These are phyloP conservation scores for Hydropsyche betteni DNA, from an alignment of 2,888 invertebrate genomes.

Conservation along the genomic window DNA sequence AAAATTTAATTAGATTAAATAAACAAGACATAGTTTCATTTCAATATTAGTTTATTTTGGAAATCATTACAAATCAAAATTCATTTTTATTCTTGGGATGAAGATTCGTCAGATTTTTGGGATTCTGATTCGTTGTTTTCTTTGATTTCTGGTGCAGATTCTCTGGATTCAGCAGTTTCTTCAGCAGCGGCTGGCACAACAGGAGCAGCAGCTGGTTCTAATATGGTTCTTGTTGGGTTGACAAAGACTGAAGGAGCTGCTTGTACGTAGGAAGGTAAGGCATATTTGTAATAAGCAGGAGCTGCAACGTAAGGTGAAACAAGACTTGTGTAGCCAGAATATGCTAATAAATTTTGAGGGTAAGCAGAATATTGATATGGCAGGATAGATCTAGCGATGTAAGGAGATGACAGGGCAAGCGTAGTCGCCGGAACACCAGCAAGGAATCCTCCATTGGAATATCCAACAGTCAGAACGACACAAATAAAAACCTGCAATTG, in stretches of 20 bases:
- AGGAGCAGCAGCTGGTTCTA: conserved; percentile 1
- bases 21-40: too few species aligned
- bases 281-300: conserved; percentile 29
- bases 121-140: conserved; percentile 23
- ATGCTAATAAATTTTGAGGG: neutral
- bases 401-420: conserved; percentile 4
- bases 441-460: too few species aligned
- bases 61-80: too few species aligned
- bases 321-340: conserved; percentile 6
- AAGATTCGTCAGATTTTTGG: conserved; percentile 26
- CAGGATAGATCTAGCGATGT: neutral
- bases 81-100: neutral
- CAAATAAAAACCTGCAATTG: neutral
- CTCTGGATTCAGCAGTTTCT: neutral
- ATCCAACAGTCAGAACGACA: too few species aligned
- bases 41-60: too few species aligned
- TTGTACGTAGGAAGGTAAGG: neutral
- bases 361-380: conserved; percentile 14
- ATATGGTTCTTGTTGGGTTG: conserved; percentile 5
- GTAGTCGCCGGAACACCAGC: neutral
- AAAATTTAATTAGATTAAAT: too few species aligned
- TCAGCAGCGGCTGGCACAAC: neutral
- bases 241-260: conserved; percentile 16
- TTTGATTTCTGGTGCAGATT: conserved; percentile 27
- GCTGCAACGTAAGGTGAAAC: conserved; percentile 13